Evolutionary conservation across 2,888 invertebrate species (phyloP).

Genomic region (Syrphus vitripennis): DNA sequence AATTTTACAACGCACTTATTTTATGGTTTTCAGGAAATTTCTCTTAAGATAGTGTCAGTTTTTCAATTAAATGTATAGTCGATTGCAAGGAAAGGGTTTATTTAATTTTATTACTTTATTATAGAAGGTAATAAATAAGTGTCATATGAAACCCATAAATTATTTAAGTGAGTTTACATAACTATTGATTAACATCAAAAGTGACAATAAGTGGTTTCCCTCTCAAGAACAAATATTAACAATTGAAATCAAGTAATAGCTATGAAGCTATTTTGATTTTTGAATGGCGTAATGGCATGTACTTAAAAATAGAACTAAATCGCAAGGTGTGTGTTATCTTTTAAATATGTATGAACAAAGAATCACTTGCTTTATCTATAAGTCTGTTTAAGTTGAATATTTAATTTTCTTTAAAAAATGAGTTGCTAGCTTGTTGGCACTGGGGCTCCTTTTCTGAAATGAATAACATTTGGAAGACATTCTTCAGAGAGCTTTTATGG

Average conservation of each 20-base stretch:
- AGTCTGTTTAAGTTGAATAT: neutral
- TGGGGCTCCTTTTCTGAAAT: too few relatives aligned
- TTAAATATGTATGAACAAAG: neutral
- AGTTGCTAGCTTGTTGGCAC: too few relatives aligned
- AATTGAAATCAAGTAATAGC: neutral
- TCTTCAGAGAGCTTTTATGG: too few relatives aligned
- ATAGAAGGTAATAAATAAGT: neutral
- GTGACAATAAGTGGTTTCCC: neutral
- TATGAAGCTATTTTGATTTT: neutral
- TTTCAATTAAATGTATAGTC: too few relatives aligned
- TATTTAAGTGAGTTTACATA: neutral
- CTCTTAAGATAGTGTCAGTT: too few relatives aligned
- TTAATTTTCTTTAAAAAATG: too few relatives aligned
- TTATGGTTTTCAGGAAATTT: too few relatives aligned
- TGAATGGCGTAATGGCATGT: neutral
- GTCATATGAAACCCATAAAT: neutral
- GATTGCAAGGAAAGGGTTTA: too few relatives aligned
- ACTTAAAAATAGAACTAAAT: neutral
- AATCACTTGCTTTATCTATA: neutral
- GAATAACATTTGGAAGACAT: too few relatives aligned
- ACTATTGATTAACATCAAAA: neutral
- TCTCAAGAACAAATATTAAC: neutral
- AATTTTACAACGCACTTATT: too few relatives aligned
- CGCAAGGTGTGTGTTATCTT: neutral
- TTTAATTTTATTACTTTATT: too few relatives aligned